Percentiles rank a stretch among this genome's conserved stretches.
Evolutionary conservation across 2,797 vertebrate species (phyloP).

Genomic region (Manis javanica): DNA sequence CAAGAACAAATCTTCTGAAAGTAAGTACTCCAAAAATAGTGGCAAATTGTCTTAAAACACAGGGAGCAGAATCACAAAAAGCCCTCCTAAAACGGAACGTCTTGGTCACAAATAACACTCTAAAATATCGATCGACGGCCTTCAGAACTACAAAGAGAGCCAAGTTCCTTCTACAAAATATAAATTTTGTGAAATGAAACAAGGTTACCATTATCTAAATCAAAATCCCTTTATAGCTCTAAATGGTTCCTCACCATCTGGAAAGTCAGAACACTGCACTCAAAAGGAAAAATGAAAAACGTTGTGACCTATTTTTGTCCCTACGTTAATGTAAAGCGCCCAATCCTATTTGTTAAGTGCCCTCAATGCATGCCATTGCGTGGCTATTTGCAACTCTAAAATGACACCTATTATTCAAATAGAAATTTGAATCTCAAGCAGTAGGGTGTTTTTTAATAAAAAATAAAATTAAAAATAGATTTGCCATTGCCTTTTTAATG

Average conservation of each 20-base stretch:
- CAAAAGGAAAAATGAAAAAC: conserved; percentile 61
- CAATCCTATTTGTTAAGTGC: conserved; percentile 65
- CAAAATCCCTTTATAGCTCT: conserved; percentile 63
- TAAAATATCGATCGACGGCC: conserved; percentile 45
- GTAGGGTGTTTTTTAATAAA: conserved; percentile 76
- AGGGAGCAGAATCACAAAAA: not conserved
- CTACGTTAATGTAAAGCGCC: conserved; percentile 4
- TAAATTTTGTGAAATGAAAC: conserved; percentile 61
- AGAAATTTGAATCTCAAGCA: conserved; percentile 74
- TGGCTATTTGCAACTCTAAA: conserved; percentile 57
- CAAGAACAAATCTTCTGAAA: not conserved
- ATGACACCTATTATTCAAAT: conserved; percentile 73
- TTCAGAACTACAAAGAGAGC: conserved; percentile 52
- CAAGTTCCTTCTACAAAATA: conserved; percentile 47
- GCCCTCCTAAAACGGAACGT: not conserved
- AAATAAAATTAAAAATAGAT: conserved; percentile 83
- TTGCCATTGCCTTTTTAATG: conserved; percentile 74
- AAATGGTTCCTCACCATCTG: conserved; percentile 67
- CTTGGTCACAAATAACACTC: conserved; percentile 1
- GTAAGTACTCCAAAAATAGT: not conserved
- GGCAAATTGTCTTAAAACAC: not conserved
- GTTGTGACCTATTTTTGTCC: conserved; percentile 77
- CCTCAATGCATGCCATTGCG: not conserved
- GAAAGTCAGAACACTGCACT: conserved; percentile 53
- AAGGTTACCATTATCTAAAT: conserved; percentile 69